These are phyloP conservation scores for Aspiorhynchus laticeps DNA, from an alignment of 2,113 vertebrate species.

Conservation along the genomic window DNA sequence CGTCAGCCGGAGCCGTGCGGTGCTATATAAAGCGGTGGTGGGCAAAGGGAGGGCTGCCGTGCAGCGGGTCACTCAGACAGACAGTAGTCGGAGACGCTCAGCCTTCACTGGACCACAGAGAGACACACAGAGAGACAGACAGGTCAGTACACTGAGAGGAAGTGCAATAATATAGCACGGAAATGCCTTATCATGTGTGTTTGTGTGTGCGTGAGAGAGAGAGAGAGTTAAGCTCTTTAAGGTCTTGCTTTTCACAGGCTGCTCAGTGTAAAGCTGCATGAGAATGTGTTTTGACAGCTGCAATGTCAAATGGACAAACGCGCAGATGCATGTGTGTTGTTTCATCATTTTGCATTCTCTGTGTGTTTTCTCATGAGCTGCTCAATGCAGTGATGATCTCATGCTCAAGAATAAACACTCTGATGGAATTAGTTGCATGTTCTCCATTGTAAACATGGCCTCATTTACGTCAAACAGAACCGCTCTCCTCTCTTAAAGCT, in stretches of 20 bases:
- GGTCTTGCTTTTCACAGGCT: neutral
- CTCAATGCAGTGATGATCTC: neutral
- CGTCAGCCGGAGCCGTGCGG: conserved; percentile 62
- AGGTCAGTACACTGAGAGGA: conserved; percentile 74
- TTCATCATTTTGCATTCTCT: neutral
- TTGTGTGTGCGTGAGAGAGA: conserved; percentile 21
- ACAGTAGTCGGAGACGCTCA: conserved; percentile 59
- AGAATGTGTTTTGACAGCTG: conserved; percentile 48
- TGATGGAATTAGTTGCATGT: neutral
- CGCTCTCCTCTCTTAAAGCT: conserved; percentile 69
- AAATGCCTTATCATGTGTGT: conserved; percentile 1
- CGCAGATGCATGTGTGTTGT: neutral
- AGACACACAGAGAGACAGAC: conserved; percentile 39
- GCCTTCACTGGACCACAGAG: conserved; percentile 61
- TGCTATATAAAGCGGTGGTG: conserved; percentile 74
- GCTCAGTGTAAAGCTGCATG: neutral
- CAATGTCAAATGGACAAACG: conserved; percentile 25
- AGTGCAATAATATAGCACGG: conserved; percentile 40
- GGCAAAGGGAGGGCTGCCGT: conserved; percentile 71
- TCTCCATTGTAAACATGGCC: conserved; percentile 26
- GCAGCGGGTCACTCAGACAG: conserved; percentile 68
- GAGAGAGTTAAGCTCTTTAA: conserved; percentile 47
- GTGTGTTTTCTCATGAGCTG: neutral
- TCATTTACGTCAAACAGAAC: conserved; percentile 68
- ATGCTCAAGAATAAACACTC: neutral